Conservation (phyloP, 2,113 vertebrate genomes). For the Mirounga angustirostris region DNA sequence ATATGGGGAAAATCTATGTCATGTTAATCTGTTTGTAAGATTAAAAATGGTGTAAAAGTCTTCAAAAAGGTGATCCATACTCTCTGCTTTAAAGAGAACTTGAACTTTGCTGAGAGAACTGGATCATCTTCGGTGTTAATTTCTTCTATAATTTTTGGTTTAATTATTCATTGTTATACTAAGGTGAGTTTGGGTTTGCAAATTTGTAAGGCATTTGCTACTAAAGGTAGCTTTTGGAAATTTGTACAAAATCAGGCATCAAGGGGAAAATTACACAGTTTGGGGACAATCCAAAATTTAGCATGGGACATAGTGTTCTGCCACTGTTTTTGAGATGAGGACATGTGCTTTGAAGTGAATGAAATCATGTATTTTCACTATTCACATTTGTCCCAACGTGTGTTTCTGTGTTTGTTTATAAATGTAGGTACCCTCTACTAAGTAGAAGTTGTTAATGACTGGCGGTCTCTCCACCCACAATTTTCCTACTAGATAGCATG, state of each 20-base stretch:
- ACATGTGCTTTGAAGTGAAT: not conserved
- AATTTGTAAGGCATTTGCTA: not conserved
- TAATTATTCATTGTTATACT: slow-evolving; percentile 1
- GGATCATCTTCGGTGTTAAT: not conserved
- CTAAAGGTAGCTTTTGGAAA: not conserved
- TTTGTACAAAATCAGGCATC: not conserved
- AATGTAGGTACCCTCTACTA: not conserved
- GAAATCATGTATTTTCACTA: not conserved
- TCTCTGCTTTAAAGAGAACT: slow-evolving; percentile 27
- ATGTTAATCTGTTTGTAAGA: slow-evolving; percentile 24
- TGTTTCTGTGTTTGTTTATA: not conserved
- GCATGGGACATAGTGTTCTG: not conserved
- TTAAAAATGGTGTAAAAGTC: not conserved
- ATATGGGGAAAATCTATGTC: slow-evolving; percentile 17
- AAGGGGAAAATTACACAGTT: not conserved
- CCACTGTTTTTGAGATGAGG: not conserved
- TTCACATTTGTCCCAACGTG: not conserved
- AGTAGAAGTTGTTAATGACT: not conserved
- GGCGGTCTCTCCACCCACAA: not conserved
- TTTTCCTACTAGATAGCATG: not conserved
- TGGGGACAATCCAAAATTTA: not conserved
- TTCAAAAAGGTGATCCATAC: not conserved
- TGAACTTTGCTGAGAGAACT: not conserved
- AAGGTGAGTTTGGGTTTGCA: not conserved
- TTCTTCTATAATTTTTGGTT: not conserved